Evolutionary conservation across 2,113 vertebrate genomes (phyloP).

Genomic region (Ammodytes dubius): DNA sequence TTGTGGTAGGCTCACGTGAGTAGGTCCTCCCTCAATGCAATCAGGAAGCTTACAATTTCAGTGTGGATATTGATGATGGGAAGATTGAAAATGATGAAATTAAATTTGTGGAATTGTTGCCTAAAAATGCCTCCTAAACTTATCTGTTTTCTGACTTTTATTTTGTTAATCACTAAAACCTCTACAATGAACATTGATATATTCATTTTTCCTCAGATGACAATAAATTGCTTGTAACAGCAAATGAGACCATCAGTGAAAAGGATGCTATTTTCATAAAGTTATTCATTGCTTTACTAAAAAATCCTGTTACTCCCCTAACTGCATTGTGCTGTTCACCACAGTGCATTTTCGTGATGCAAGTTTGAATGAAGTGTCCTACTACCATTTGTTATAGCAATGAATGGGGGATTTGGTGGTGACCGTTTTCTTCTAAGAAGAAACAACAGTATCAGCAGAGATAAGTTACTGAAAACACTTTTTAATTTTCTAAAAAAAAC

Average conservation of each 20-base stretch:
- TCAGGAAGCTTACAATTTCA: neutral
- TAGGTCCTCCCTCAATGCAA: neutral
- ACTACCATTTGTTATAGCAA: neutral
- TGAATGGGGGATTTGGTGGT: neutral
- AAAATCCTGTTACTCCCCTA: neutral
- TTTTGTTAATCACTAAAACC: too few relatives aligned
- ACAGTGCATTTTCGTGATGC: neutral
- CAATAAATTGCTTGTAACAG: too few relatives aligned
- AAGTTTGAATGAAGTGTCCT: neutral
- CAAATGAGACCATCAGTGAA: too few relatives aligned
- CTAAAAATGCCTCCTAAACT: too few relatives aligned
- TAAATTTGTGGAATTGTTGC: too few relatives aligned
- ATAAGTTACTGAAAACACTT: conserved; percentile 62
- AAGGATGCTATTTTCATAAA: too few relatives aligned
- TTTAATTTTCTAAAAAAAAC: conserved; percentile 74
- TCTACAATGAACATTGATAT: too few relatives aligned
- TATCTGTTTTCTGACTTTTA: neutral
- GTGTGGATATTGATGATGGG: too few relatives aligned
- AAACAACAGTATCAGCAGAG: conserved; percentile 2
- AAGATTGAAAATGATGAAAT: too few relatives aligned
- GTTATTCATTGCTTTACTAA: too few relatives aligned
- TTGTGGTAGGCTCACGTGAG: neutral
- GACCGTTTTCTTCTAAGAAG: neutral
- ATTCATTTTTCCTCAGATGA: too few relatives aligned
- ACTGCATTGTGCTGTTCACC: neutral